phyloP scores from a whole-genome alignment of 2,888 invertebrate genomes.

The Drosophila cracens region DNA sequence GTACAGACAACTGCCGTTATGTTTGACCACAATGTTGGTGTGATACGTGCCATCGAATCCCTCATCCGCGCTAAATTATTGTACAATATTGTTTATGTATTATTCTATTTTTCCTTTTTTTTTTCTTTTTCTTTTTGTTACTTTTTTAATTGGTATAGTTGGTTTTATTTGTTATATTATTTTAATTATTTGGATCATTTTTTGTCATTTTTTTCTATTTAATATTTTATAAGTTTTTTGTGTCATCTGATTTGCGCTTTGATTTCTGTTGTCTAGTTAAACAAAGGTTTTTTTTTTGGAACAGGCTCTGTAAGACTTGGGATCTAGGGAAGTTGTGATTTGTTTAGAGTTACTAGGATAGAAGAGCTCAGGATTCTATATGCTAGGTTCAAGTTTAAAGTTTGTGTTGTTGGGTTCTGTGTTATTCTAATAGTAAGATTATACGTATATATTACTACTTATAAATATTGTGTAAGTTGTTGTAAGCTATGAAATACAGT shows the following conservation, averaged over 20 bases:
- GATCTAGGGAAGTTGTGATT: constrained; percentile 34
- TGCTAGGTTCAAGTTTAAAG: constrained; percentile 16
- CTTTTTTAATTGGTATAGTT: constrained; percentile 12
- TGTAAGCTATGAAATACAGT: neutral
- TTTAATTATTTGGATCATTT: constrained; percentile 4
- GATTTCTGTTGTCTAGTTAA: constrained; percentile 46
- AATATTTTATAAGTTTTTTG: constrained; percentile 31
- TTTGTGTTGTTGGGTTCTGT: constrained; percentile 22
- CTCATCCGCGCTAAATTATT: constrained; percentile 96
- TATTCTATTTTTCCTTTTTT: constrained; percentile 51
- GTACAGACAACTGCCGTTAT: constrained; percentile 99
- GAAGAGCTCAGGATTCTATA: constrained; percentile 27
- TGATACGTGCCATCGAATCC: constrained; percentile 99
- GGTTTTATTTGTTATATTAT: constrained; percentile 32
- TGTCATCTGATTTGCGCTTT: constrained; percentile 65
- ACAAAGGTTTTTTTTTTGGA: constrained; percentile 12
- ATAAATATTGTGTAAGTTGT: neutral
- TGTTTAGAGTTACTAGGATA: constrained; percentile 30
- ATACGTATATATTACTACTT: constrained; percentile 16
- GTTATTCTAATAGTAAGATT: constrained; percentile 9
- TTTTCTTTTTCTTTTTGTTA: constrained; percentile 24
- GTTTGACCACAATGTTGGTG: constrained; percentile 99
- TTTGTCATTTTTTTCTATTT: constrained; percentile 23
- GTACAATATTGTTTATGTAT: constrained; percentile 75
- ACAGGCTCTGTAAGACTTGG: constrained; percentile 22